phyloP scores from a whole-genome alignment of 2,888 invertebrate genomes.

The Salpingus planirostris region DNA sequence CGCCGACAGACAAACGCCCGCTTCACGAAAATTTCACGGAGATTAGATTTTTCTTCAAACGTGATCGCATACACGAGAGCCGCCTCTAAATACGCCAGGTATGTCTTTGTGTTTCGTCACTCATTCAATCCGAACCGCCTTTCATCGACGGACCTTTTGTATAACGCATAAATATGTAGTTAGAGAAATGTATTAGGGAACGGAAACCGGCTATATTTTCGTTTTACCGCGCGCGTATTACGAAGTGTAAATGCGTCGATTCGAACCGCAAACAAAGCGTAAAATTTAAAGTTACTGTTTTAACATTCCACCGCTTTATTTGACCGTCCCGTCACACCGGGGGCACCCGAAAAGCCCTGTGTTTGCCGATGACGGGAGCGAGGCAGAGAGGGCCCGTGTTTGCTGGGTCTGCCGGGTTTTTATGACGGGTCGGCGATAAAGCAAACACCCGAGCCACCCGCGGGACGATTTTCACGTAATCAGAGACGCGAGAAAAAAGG shows the following conservation, averaged over 20 bases:
- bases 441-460: conserved; percentile 6
- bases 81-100: conserved; percentile 16
- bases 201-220: too few relatives aligned
- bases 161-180: not conserved
- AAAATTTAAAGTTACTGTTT: conserved; percentile 15
- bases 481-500: too few relatives aligned
- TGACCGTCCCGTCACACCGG: conserved; percentile 9
- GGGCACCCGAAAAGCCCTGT: too few relatives aligned
- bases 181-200: not conserved
- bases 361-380: too few relatives aligned
- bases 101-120: conserved; percentile 16
- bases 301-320: conserved; percentile 14
- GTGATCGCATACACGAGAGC: conserved; percentile 18
- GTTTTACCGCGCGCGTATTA: too few relatives aligned
- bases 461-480: too few relatives aligned
- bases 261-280: conserved; percentile 13
- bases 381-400: too few relatives aligned
- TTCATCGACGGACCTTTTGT: conserved; percentile 5
- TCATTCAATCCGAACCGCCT: conserved; percentile 13
- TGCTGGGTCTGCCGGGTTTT: conserved; percentile 16
- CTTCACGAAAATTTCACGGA: conserved; percentile 21
- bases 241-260: too few relatives aligned
- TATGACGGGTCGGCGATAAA: conserved; percentile 12
- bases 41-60: conserved; percentile 19
- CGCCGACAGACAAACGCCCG: conserved; percentile 16